These are phyloP conservation scores for Clamator glandarius DNA, from an alignment of 2,797 vertebrate species.

Conservation along the genomic window DNA sequence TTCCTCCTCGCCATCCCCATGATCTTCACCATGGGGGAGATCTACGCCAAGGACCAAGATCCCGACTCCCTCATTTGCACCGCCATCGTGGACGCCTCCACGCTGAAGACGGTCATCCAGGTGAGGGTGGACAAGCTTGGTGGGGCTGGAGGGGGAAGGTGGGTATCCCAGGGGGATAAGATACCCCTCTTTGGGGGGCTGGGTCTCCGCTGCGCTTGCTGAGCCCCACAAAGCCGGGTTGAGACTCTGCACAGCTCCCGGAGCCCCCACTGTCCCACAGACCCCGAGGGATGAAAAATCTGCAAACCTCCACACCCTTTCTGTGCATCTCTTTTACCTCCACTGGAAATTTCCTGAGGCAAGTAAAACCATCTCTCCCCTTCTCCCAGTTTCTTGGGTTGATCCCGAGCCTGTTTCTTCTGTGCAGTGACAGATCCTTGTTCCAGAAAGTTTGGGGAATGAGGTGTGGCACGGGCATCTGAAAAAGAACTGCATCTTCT, in stretches of 20 bases:
- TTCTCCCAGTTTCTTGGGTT: background rate
- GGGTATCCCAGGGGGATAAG: background rate
- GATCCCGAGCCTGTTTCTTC: background rate
- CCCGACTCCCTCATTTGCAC: slow-evolving; percentile 88
- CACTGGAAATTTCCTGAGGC: background rate
- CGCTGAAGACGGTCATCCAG: slow-evolving; percentile 91
- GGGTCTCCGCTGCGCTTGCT: background rate
- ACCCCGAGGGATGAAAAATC: background rate
- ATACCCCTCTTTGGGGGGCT: background rate
- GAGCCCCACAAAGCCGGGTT: background rate
- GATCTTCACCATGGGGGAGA: slow-evolving; percentile 93
- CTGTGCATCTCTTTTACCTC: background rate
- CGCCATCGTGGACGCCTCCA: slow-evolving; percentile 79
- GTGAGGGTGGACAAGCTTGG: slow-evolving; percentile 74
- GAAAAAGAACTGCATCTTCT: background rate
- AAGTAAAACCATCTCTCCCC: background rate
- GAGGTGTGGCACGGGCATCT: background rate
- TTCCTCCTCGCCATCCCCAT: slow-evolving; percentile 91
- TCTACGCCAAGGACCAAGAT: slow-evolving; percentile 66
- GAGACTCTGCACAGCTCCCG: background rate
- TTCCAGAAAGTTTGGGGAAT: background rate
- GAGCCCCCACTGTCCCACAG: background rate
- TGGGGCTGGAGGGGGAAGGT: background rate
- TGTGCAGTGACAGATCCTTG: background rate
- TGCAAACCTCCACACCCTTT: background rate